A percentile compares a stretch with the other conserved stretches of the same genome.
Evolutionary conservation across 2,113 vertebrate species (phyloP).

Genomic region (Oceanites oceanicus): DNA sequence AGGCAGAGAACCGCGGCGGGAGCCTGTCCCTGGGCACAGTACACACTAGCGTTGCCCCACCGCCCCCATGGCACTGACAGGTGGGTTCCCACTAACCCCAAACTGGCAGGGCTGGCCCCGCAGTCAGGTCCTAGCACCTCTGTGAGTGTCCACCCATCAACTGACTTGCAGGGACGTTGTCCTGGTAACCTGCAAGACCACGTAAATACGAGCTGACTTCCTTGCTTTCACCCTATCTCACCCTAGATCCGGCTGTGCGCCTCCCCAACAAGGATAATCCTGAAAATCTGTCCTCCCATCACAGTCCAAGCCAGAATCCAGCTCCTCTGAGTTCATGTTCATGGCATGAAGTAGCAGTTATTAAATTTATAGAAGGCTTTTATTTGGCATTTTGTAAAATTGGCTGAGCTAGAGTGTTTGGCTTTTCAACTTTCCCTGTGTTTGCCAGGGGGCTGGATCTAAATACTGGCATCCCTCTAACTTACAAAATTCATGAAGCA

Average conservation of each 20-base stretch:
- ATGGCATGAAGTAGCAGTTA: not conserved
- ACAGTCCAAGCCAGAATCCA: not conserved
- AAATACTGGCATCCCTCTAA: not conserved
- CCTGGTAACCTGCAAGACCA: not conserved
- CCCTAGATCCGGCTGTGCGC: too few relatives aligned
- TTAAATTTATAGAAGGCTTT: conserved; percentile 10
- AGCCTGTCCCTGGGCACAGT: not conserved
- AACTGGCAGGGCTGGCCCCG: not conserved
- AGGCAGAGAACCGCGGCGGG: not conserved
- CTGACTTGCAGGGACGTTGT: not conserved
- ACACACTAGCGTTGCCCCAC: not conserved
- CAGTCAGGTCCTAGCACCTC: not conserved
- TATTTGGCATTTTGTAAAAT: not conserved
- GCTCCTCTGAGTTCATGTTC: not conserved
- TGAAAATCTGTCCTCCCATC: not conserved
- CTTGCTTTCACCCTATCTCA: not conserved
- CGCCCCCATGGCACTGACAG: not conserved
- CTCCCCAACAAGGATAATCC: not conserved
- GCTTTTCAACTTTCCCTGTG: not conserved
- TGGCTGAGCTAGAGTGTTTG: not conserved
- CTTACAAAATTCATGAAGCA: not conserved
- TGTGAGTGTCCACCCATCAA: not conserved
- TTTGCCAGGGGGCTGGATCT: not conserved
- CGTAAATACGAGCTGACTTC: not conserved
- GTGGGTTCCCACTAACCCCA: not conserved